A percentile compares a stretch with the other conserved stretches of the same genome.
Conservation (phyloP, 2,113 vertebrate species). For the Eulemur rufifrons region DNA sequence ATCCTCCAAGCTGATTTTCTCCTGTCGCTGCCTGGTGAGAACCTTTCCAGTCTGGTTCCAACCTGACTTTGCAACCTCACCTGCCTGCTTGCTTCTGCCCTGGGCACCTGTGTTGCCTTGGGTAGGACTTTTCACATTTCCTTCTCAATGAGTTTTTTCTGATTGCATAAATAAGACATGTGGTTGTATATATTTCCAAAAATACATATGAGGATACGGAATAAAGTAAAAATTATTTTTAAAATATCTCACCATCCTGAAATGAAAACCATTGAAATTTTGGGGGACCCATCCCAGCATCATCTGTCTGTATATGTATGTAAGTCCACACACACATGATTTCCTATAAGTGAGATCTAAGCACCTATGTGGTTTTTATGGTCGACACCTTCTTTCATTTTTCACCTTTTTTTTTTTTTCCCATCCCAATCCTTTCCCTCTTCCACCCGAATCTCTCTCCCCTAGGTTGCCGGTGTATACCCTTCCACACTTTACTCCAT, state of each 20-base stretch:
- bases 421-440: neutral
- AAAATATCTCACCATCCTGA: neutral
- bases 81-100: neutral
- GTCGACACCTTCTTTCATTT: neutral
- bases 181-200: neutral
- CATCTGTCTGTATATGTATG: neutral
- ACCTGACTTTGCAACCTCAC: neutral
- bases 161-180: neutral
- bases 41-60: neutral
- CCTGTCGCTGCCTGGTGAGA: accelerated
- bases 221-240: neutral
- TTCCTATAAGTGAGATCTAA: neutral
- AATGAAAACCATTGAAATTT: neutral
- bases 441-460: neutral
- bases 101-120: neutral
- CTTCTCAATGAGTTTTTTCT: neutral
- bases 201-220: neutral
- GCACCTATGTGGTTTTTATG: neutral
- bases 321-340: neutral
- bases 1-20: neutral
- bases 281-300: too few species aligned
- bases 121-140: neutral
- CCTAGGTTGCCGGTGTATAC: accelerated
- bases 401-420: neutral
- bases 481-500: neutral